A percentile compares a stretch with the other conserved stretches of the same genome.
Conservation (phyloP, 2,797 vertebrate species). For the Carcharodon carcharias region DNA sequence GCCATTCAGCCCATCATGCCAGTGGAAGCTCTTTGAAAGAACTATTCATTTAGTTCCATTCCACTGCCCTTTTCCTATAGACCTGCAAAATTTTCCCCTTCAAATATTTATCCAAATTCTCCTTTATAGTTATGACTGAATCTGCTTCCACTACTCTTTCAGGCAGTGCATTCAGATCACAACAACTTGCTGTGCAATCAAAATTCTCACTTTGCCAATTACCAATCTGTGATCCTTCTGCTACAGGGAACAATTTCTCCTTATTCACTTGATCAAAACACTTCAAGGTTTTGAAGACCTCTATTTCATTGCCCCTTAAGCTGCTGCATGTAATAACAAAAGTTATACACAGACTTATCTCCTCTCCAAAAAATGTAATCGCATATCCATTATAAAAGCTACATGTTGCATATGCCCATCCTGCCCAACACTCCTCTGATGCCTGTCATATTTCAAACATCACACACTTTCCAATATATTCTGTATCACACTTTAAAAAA, state of each 20-base stretch:
- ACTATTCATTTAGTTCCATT: neutral
- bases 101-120: neutral
- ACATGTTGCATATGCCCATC: neutral
- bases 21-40: neutral
- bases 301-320: neutral
- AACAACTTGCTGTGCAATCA: neutral
- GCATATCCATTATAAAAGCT: neutral
- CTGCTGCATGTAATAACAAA: neutral
- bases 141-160: neutral
- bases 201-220: neutral
- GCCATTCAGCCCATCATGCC: neutral
- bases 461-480: neutral
- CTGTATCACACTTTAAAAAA: neutral
- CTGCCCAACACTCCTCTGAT: neutral
- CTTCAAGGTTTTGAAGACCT: neutral
- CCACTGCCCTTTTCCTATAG: neutral
- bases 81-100: neutral
- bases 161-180: neutral
- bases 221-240: neutral
- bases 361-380: neutral
- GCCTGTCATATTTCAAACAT: neutral
- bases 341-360: neutral
- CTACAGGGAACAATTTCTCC: neutral
- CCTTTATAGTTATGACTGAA: neutral
- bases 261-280: neutral